Evolutionary conservation across 2,113 vertebrate genomes (phyloP).

Genomic region (Semnornis frantzii): DNA sequence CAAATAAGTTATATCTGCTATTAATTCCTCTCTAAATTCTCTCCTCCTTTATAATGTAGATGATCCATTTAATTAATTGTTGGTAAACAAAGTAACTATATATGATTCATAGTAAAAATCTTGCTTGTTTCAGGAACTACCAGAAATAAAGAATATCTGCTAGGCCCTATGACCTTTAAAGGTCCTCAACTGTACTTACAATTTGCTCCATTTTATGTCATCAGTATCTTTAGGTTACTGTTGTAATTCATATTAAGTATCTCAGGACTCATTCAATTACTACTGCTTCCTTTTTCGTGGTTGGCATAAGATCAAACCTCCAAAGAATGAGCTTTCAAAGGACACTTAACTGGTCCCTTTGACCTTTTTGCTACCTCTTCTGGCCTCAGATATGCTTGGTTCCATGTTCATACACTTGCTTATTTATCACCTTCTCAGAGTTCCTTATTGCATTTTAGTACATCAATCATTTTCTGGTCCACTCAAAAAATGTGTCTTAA

Average conservation of each 20-base stretch:
- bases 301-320: not conserved
- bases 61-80: constrained; percentile 70
- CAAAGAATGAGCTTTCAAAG: not conserved
- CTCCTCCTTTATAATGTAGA: constrained; percentile 48
- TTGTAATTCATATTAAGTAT: not conserved
- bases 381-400: not conserved
- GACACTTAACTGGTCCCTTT: not conserved
- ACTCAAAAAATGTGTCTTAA: not conserved
- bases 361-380: not conserved
- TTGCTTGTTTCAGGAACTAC: constrained; percentile 56
- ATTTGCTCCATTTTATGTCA: not conserved
- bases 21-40: constrained; percentile 61
- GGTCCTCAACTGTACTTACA: not conserved
- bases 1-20: constrained; percentile 65
- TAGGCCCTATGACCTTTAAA: not conserved
- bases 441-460: not conserved
- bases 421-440: not conserved
- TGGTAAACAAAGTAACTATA: constrained; percentile 69
- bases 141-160: constrained; percentile 26
- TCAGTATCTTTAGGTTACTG: not conserved
- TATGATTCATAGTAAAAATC: constrained; percentile 68
- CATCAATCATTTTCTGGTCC: not conserved
- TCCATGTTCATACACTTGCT: not conserved
- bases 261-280: not conserved
- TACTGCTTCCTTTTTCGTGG: not conserved